Conservation (phyloP, 2,113 vertebrate genomes). For the Casuarius casuarius region DNA sequence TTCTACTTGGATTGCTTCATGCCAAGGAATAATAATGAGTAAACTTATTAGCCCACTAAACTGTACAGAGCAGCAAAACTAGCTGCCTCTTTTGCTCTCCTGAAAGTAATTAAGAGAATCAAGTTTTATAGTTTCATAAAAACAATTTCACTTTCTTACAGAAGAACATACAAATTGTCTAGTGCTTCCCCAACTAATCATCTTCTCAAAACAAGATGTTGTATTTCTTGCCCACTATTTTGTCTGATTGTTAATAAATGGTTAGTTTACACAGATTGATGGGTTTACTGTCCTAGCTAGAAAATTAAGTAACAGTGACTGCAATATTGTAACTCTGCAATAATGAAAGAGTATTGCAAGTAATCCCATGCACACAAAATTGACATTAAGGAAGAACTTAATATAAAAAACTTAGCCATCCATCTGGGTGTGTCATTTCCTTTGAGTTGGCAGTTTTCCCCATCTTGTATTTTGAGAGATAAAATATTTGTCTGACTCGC, state of each 20-base stretch:
- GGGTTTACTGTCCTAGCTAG: neutral
- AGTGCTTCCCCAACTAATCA: neutral
- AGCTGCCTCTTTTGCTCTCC: neutral
- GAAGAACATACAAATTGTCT: neutral
- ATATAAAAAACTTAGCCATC: neutral
- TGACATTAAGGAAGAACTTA: neutral
- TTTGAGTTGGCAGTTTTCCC: constrained; percentile 23
- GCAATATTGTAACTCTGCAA: neutral
- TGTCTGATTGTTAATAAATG: neutral
- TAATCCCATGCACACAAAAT: neutral
- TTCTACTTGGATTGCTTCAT: neutral
- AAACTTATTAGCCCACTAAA: neutral
- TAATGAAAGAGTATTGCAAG: neutral
- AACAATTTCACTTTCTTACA: neutral
- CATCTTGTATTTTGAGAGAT: constrained; percentile 13
- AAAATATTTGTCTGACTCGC: constrained; percentile 29
- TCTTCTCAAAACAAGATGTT: neutral
- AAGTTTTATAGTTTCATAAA: neutral
- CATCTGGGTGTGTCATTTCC: neutral
- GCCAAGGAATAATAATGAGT: neutral
- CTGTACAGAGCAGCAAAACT: neutral
- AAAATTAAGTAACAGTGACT: neutral
- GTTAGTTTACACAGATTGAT: neutral
- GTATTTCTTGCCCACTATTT: neutral
- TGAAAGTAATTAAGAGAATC: neutral